Evolutionary conservation across 2,113 vertebrate species (phyloP), one percentile per base, ranked within the genome.

Genomic region (Corapipo altera): DNA sequence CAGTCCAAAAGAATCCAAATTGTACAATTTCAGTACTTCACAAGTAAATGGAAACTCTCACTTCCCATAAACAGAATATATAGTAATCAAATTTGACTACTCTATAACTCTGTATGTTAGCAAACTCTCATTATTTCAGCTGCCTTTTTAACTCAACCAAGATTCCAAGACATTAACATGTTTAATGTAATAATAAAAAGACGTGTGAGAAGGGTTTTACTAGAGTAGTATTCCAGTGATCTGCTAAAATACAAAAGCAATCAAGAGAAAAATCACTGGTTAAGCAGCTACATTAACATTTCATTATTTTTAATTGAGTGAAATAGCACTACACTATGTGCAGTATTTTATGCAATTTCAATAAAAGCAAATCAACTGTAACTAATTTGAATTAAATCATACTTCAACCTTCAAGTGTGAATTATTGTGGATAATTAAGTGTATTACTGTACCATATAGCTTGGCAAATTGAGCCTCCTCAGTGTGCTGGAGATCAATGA

Each of bases 241-340:
- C 78, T 91, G 39, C 72, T 91, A 89, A 97, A 96, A 89, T 90
- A 88, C 64, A 88, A 93, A 97, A 94, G 85, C 94, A 95, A 86
- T 86, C 82, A 85, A 73, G 69, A 96, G 75, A 94, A 90, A 86
- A 97, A 89, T 93, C 72, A 88, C 35, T 43, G 30, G 64, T 91
- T 92, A 96, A 76, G 85, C 89, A 88, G 91, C 89, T 94, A 94
- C 91, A 96, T 94, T 94, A 97, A 88, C 88, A 84, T 96, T 95
- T 92, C 80, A 90, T 97, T 96, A 96, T 95, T 96, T 97, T 96
- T 95, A 96, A 95, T 91, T 95, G 90, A 93, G 66, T 92, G 81
- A 96, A 93, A 96, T 88, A 85, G 62, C 72, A 75, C 90, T 92
- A 92, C 71, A 65, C 58, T 89, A 66, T 88, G 54, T 90, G 93